Evolutionary conservation across 2,797 vertebrate genomes (phyloP), one percentile per base, ranked within the genome.

Genomic region (Psittacula echo): DNA sequence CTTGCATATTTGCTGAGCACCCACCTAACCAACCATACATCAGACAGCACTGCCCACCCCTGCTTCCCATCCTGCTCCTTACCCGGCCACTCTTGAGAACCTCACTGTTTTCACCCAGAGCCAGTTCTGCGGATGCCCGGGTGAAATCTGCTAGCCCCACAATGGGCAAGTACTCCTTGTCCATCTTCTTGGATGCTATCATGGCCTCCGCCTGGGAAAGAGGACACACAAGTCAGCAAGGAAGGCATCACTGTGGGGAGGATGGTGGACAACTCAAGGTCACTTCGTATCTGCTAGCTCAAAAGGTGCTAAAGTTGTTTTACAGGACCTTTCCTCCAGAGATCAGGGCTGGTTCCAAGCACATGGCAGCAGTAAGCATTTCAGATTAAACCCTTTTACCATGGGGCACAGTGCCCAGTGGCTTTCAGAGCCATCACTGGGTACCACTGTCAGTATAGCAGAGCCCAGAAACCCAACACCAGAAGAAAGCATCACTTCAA

Each of bases 151-250:
- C 99, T 45, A 99, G 97, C 5, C 99, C 99, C 2, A 75, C 98
- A 1, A 99, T 99, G 65, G 97, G 95, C 86, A 99, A 98, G 93
- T 99, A 99, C 94, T 99, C 99, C 97, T 99, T 99, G 97, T 99
- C 99, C 98, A 99, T 73, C 94, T 98, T 98, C 97, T 99, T 99
- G 41, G 98, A 96, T 79, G 99, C 97, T 92, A 99, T 99, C 96
- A 98, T 92, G 75, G 98, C 98, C 97, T 99, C 99, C 0, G 99
- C 99, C 99, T 99, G 95, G 56, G 70, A 67, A 87, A 34, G 17
- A 94, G 29, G 24, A 85, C 47, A 93, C 26, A 42, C 1, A 5
- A 4, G 3, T 87, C 64, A 84, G 42, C 1, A 1, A 67, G 24
- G n/a, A 22, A 85, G 34, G 39, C 68, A 45, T 41, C 60, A 18